Evolutionary conservation across 2,113 vertebrate genomes (phyloP), one percentile per base, ranked within the genome.

Genomic region (Larimichthys polyactis): DNA sequence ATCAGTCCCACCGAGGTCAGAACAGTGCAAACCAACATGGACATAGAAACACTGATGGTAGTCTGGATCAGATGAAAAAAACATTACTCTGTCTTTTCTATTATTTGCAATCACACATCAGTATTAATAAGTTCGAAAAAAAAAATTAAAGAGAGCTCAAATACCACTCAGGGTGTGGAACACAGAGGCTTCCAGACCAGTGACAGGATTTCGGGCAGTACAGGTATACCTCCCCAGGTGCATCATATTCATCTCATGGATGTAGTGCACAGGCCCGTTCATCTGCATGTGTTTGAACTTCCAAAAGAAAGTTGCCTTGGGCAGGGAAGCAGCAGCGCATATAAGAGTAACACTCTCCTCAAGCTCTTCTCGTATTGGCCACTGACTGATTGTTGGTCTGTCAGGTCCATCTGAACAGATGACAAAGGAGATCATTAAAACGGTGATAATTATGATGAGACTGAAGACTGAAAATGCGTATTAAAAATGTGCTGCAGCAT

Each of bases 211-310:
- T 4, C 4, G 32, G n/a, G 75, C 80, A 2, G 14, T 86, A 57
- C 86, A 90, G 44, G 55, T 86, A 71, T 88, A 90, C 16, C 1
- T 27, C 74, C 85, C 85, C 57, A 81, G 70, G 57, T 88, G 66
- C 11, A 2, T 5, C 14, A 55, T 14, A 20, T 60, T 32, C 73
- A 87, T 64, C 79, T 81, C 64, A 6, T 48, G 19, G 32, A 83
- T 83, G 54, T 71, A n/a, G 16, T 80, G 11, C 20, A 60, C 0
- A 2, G 24, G 14, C 8, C 82, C 79, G 1, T 14, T 1, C 0
- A 62, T 62, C 46, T 2, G 22, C 1, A 32, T 55, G 44, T 72
- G 1, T 20, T 59, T 87, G 82, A 85, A 87, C 6, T 1, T 81
- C 82, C 85, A 90, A 32, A 27, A 48, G 65, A 81, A 87, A 11